Conservation (phyloP, 2,888 invertebrate genomes). For the Anthrax anthrax region DNA sequence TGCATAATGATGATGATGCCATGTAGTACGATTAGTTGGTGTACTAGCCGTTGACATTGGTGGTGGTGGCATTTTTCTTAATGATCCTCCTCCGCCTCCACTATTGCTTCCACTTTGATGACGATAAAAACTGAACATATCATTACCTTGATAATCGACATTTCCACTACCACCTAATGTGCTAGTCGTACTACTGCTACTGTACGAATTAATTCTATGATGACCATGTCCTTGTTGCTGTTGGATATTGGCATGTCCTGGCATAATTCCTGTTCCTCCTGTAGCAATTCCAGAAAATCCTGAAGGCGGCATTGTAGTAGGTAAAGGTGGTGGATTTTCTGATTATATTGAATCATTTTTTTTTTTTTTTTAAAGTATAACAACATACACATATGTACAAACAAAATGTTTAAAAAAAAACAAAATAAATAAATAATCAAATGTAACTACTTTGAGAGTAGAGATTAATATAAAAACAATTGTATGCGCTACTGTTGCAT, state of each 20-base stretch:
- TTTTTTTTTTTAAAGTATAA: not conserved
- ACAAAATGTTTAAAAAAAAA: not conserved
- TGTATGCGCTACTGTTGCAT: no score
- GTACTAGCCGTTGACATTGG: slow-evolving; percentile 9
- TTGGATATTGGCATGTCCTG: slow-evolving; percentile 10
- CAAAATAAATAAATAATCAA: no score
- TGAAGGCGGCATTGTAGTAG: slow-evolving; percentile 33
- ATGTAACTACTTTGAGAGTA: no score
- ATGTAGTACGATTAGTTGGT: slow-evolving; percentile 27
- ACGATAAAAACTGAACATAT: slow-evolving; percentile 1
- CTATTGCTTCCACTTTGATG: slow-evolving; percentile 2
- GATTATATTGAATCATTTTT: slow-evolving; percentile 4
- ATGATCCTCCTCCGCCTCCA: no score
- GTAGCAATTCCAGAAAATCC: slow-evolving; percentile 11
- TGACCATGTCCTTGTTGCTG: slow-evolving; percentile 13
- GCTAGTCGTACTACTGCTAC: slow-evolving; percentile 26
- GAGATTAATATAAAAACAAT: no score
- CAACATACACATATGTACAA: not conserved
- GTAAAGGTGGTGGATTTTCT: slow-evolving; percentile 35
- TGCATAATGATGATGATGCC: slow-evolving; percentile 23
- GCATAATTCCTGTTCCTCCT: not conserved
- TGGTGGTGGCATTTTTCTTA: slow-evolving; percentile 15
- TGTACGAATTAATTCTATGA: slow-evolving; percentile 10
- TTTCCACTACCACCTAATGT: slow-evolving; percentile 18
- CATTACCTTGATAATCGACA: slow-evolving; percentile 10